phyloP scores from a whole-genome alignment of 2,113 vertebrate species.

The Tragelaphus strepsiceros region DNA sequence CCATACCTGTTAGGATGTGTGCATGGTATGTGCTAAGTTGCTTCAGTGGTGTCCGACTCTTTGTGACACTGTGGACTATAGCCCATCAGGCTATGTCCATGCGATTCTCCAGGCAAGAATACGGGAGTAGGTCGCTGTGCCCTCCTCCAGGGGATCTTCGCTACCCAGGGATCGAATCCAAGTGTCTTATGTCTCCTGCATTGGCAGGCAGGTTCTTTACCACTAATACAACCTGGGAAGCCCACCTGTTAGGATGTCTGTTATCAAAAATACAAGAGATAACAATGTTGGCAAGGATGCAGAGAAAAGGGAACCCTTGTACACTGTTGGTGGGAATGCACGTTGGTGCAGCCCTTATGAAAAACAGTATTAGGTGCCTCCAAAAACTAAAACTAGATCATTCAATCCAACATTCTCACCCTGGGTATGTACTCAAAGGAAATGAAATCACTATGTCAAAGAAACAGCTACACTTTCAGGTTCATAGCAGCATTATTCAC shows the following conservation, averaged over 20 bases:
- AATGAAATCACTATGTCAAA: background rate
- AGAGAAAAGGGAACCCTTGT: background rate
- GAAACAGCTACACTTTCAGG: background rate
- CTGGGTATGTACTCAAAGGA: background rate
- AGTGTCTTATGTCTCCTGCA: background rate
- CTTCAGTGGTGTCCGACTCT: background rate
- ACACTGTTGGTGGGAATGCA: background rate
- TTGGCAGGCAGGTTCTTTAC: background rate
- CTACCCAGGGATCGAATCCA: background rate
- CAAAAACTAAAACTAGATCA: background rate
- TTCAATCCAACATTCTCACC: background rate
- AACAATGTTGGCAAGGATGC: background rate
- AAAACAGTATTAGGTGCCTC: background rate
- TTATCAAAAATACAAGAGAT: background rate
- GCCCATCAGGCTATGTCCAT: background rate
- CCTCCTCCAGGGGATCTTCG: background rate
- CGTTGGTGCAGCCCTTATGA: background rate
- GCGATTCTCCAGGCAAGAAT: background rate
- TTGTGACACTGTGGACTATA: background rate
- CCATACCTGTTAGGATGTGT: background rate
- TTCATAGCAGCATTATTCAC: background rate
- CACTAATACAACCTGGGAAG: background rate
- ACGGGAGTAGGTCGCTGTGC: background rate
- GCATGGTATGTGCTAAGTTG: background rate
- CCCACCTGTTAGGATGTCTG: background rate